Conservation (phyloP, 2,797 vertebrate genomes). For the Pterois miles region DNA sequence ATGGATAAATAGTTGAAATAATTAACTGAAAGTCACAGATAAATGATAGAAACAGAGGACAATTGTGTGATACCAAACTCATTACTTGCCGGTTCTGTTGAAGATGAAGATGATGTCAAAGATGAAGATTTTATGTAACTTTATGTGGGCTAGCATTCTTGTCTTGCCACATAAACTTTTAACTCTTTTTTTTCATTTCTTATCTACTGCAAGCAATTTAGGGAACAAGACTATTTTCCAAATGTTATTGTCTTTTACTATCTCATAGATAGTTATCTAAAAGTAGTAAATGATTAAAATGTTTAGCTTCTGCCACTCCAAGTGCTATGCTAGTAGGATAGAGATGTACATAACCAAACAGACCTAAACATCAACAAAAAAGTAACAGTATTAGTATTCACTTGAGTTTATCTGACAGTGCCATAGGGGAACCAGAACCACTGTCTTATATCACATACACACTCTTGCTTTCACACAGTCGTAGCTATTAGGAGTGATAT, state of each 20-base stretch:
- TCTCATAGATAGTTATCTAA: background rate
- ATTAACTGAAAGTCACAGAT: background rate
- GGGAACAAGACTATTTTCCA: background rate
- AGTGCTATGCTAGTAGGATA: too few species aligned
- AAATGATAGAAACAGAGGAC: background rate
- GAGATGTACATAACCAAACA: too few species aligned
- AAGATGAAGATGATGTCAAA: background rate
- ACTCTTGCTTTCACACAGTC: slow-evolving; percentile 21
- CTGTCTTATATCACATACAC: background rate
- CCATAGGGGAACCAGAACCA: background rate
- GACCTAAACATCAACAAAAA: background rate
- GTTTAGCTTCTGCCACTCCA: background rate
- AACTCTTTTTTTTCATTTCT: background rate
- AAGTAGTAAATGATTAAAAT: background rate
- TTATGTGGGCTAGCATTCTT: too few species aligned
- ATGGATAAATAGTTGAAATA: background rate
- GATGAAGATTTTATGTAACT: background rate
- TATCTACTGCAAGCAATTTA: background rate
- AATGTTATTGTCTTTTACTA: background rate
- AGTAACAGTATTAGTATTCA: background rate
- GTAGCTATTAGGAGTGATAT: slow-evolving; percentile 35
- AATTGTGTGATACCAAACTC: too few species aligned
- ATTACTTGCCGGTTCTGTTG: background rate
- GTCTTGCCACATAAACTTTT: too few species aligned
- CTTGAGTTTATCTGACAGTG: background rate